A percentile compares a stretch with the other conserved stretches of the same genome.
These are phyloP conservation scores for Platanista minor DNA, from an alignment of 2,113 vertebrate species.

Conservation along the genomic window DNA sequence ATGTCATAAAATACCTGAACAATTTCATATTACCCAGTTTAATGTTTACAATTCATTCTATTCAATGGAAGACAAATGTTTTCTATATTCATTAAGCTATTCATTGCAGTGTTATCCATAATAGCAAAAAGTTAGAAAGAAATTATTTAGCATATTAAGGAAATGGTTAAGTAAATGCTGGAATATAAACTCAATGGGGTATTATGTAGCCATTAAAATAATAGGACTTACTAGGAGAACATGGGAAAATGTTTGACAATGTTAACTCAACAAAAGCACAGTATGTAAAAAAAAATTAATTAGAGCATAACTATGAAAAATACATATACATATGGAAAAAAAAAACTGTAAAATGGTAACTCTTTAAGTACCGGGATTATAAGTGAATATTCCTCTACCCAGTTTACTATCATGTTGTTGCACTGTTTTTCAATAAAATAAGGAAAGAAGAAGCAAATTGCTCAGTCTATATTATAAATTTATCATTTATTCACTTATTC, in stretches of 20 bases:
- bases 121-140: constrained; percentile 42
- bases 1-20: neutral
- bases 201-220: constrained; percentile 60
- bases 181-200: constrained; percentile 15
- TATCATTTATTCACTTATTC: neutral
- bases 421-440: neutral
- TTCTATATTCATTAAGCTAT: constrained; percentile 41
- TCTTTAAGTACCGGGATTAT: neutral
- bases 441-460: neutral
- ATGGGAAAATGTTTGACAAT: neutral
- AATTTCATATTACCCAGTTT: constrained; percentile 46
- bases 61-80: neutral
- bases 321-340: neutral
- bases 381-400: neutral
- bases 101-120: constrained; percentile 45
- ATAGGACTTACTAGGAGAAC: neutral
- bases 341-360: constrained; percentile 9
- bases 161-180: constrained; percentile 32
- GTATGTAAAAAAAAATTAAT: neutral
- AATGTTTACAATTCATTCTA: constrained; percentile 34
- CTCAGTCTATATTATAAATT: neutral
- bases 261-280: constrained; percentile 41
- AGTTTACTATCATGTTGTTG: constrained; percentile 5
- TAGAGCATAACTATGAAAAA: constrained; percentile 16
- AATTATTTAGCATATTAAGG: constrained; percentile 30